A percentile compares a stretch with the other conserved stretches of the same genome.
Conservation (phyloP, 2,888 invertebrate species). For the Notocelia uddmanniana region DNA sequence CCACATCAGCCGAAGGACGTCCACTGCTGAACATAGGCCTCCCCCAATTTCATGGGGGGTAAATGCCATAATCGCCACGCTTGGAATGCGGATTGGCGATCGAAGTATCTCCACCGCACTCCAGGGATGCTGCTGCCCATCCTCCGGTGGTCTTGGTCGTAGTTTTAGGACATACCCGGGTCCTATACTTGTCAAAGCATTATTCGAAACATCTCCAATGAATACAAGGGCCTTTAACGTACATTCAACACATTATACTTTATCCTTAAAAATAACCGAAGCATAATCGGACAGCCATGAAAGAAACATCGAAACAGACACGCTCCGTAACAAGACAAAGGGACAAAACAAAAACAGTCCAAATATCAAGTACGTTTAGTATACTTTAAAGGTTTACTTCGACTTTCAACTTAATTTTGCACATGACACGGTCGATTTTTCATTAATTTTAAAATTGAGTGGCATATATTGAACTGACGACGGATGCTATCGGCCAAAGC, state of each 20-base stretch:
- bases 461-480: slow-evolving; percentile 28
- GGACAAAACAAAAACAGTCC: slow-evolving; percentile 36
- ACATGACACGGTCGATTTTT: slow-evolving; percentile 4
- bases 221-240: background rate
- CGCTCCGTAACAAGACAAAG: slow-evolving; percentile 35
- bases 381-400: background rate
- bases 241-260: background rate
- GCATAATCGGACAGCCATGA: slow-evolving; percentile 10
- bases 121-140: too few species aligned
- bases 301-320: slow-evolving; percentile 15
- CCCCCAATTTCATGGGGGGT: too few species aligned
- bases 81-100: too few species aligned
- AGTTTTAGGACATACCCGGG: too few species aligned
- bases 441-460: background rate
- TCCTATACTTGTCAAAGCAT: background rate
- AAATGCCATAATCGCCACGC: too few species aligned
- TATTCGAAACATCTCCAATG: background rate
- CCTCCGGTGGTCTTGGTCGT: too few species aligned
- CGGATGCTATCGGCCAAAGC: slow-evolving; percentile 21
- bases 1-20: too few species aligned
- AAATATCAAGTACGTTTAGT: slow-evolving; percentile 1
- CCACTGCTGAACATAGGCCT: too few species aligned
- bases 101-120: too few species aligned
- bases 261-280: slow-evolving; percentile 1
- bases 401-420: background rate